Percentiles rank a stretch among this genome's conserved stretches.
phyloP scores from a whole-genome alignment of 1,140 invertebrate species.

The Mamestra configurata region DNA sequence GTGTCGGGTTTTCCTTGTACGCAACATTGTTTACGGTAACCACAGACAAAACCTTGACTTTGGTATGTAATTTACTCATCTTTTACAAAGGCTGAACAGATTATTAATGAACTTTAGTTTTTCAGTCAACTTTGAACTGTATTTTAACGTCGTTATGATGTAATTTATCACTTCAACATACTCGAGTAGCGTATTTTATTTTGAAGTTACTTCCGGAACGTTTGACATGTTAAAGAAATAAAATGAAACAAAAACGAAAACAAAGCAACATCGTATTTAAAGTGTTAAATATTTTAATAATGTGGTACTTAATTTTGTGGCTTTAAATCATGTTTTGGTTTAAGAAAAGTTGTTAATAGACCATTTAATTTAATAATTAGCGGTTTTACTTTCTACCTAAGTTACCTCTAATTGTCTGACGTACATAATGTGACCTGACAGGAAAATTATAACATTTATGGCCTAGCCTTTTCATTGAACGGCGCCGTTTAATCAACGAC shows the following conservation, averaged over 20 bases:
- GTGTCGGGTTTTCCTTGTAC: conserved; percentile 1
- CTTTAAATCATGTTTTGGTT: no score
- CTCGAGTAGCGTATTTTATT: neutral
- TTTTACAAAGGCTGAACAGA: neutral
- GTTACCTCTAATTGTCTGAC: no score
- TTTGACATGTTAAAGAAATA: no score
- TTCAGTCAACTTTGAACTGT: neutral
- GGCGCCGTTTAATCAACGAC: neutral
- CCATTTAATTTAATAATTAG: neutral
- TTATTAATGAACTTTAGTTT: neutral
- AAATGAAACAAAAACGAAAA: no score
- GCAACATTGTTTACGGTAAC: conserved; percentile 17
- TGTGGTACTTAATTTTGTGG: no score
- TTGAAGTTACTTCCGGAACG: neutral
- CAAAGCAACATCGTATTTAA: no score
- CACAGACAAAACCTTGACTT: conserved; percentile 18
- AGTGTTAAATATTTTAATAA: no score
- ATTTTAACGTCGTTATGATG: neutral
- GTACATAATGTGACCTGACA: neutral
- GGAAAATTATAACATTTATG: neutral
- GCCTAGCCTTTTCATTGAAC: neutral
- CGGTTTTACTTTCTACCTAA: neutral
- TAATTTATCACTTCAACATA: neutral
- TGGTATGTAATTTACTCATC: conserved; percentile 17
- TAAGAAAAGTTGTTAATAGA: no score